phyloP scores from a whole-genome alignment of 2,797 vertebrate species.

The Mormyrops attenuatus region DNA sequence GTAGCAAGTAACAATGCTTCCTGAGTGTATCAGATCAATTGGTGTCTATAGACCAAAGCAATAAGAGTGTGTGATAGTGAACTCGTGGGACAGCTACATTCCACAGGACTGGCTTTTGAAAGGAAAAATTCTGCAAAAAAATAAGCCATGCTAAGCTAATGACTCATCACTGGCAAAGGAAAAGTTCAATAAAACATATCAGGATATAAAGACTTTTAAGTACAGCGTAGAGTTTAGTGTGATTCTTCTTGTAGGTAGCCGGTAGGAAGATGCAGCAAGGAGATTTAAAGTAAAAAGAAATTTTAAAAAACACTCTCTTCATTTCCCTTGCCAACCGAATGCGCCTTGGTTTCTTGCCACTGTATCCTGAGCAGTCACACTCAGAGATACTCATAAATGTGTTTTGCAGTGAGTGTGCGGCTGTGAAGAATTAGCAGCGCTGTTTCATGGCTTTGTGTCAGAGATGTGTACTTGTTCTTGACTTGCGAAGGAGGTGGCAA shows the following conservation, averaged over 20 bases:
- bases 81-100: background rate
- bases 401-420: background rate
- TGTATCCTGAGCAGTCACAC: background rate
- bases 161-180: background rate
- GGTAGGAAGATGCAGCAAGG: background rate
- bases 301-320: background rate
- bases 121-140: background rate
- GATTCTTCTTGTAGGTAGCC: background rate
- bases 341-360: background rate
- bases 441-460: background rate
- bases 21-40: constrained; percentile 18
- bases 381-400: background rate
- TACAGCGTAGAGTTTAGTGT: background rate
- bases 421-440: background rate
- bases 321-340: background rate
- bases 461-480: background rate
- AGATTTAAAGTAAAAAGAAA: background rate
- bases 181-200: background rate
- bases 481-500: background rate
- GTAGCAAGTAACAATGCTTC: background rate
- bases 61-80: background rate
- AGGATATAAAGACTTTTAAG: background rate
- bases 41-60: background rate
- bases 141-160: background rate
- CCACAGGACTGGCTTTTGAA: background rate